Percentiles rank a stretch among this genome's conserved stretches.
phyloP scores from a whole-genome alignment of 2,888 invertebrate genomes.

The Cerastis rubricosa region DNA sequence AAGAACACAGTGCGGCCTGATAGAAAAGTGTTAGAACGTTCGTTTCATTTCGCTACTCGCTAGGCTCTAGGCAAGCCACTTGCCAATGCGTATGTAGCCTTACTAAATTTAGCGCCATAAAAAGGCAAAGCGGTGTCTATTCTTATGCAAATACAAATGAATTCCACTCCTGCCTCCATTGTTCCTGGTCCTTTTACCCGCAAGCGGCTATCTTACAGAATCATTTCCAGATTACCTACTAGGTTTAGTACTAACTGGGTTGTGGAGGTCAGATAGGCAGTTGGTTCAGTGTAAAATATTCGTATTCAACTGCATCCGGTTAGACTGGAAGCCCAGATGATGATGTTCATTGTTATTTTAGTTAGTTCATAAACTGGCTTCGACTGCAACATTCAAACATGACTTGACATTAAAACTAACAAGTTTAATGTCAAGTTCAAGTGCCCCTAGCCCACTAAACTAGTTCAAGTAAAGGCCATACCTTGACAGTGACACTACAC shows the following conservation, averaged over 20 bases:
- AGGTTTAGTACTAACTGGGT: too few species aligned
- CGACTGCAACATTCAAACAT: not conserved
- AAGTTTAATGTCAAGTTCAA: constrained; percentile 27
- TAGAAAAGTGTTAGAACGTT: not conserved
- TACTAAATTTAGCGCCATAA: not conserved
- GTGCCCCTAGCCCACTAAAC: not conserved
- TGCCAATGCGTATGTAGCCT: not conserved
- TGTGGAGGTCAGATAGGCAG: too few species aligned
- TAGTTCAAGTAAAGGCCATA: not conserved
- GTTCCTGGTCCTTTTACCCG: not conserved
- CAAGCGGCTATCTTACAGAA: not conserved
- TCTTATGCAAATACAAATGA: not conserved
- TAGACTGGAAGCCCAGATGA: too few species aligned
- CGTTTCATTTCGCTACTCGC: not conserved
- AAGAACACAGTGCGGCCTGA: too few species aligned
- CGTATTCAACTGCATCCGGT: too few species aligned
- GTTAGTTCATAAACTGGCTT: not conserved
- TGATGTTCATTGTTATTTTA: not conserved
- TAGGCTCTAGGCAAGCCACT: not conserved
- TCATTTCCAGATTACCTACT: not conserved
- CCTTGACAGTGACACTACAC: constrained; percentile 21
- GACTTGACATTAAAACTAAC: not conserved
- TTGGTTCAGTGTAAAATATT: too few species aligned
- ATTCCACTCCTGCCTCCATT: not conserved
- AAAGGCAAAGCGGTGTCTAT: not conserved